These are phyloP conservation scores for Chondrilla cf. caribensis DNA, from an alignment of 37 sponge, comb jelly and placozoan genomes.

Conservation along the genomic window DNA sequence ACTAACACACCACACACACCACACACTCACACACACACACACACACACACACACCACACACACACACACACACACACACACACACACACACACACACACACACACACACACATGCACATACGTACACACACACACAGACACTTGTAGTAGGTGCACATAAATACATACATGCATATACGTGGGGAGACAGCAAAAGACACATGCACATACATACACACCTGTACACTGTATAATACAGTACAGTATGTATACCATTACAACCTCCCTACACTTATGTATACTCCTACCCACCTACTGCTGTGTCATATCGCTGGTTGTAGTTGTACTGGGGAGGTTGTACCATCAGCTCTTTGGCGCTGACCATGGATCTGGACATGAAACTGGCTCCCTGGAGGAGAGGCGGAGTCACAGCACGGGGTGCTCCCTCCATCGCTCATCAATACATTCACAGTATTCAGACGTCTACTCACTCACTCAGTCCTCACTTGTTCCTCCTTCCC, in stretches of 20 bases:
- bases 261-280: not conserved
- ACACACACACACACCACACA: not conserved
- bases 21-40: not conserved
- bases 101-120: not conserved
- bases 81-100: not conserved
- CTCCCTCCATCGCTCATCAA: too few relatives aligned
- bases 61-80: slow-evolving; percentile 7
- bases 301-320: not conserved
- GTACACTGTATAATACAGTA: too few relatives aligned
- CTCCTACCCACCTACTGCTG: not conserved
- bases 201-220: too few relatives aligned
- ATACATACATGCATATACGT: too few relatives aligned
- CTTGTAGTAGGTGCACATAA: not conserved
- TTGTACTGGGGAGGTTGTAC: slow-evolving; percentile 26
- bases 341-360: slow-evolving; percentile 64
- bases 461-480: too few relatives aligned
- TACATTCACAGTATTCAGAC: too few relatives aligned
- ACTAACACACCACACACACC: not conserved
- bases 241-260: too few relatives aligned
- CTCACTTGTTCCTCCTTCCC: too few relatives aligned
- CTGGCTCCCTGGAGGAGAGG: slow-evolving; percentile 81
- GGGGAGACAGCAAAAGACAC: too few relatives aligned
- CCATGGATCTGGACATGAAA: slow-evolving; percentile 83
- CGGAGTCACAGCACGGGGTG: not conserved
- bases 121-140: not conserved